Evolutionary conservation across 2,797 vertebrate genomes (phyloP).

Genomic region (Lithobates pipiens): DNA sequence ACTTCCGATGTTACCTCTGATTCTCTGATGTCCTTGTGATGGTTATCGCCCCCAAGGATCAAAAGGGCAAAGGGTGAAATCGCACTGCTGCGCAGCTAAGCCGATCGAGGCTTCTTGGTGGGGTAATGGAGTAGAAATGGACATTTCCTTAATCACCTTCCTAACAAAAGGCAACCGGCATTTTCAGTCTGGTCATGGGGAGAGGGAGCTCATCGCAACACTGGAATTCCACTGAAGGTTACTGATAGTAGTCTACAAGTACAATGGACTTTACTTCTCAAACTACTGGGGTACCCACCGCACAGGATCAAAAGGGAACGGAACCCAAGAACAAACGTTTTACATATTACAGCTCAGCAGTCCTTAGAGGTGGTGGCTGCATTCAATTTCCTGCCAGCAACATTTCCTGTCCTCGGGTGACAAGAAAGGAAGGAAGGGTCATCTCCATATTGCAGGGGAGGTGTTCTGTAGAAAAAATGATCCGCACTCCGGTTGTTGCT

Average conservation of each 20-base stretch:
- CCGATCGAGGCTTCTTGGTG: constrained; percentile 5
- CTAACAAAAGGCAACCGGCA: background rate
- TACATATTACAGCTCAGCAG: too few relatives aligned
- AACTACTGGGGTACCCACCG: too few relatives aligned
- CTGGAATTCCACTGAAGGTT: background rate
- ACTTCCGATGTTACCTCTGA: constrained; percentile 63
- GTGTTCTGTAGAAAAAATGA: too few relatives aligned
- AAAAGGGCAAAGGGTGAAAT: constrained; percentile 60
- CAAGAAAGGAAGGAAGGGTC: too few relatives aligned
- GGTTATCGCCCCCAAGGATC: constrained; percentile 59
- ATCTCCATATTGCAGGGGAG: too few relatives aligned
- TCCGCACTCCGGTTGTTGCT: too few relatives aligned
- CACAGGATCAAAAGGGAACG: too few relatives aligned
- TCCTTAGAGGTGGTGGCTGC: too few relatives aligned
- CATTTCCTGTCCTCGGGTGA: too few relatives aligned
- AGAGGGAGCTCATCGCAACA: background rate
- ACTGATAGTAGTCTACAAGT: background rate
- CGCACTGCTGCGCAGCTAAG: constrained; percentile 45
- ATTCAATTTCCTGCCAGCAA: too few relatives aligned
- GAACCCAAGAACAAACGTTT: too few relatives aligned
- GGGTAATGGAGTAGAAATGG: constrained; percentile 49
- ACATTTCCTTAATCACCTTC: constrained; percentile 41
- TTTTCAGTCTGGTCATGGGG: background rate
- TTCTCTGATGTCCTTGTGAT: constrained; percentile 63
- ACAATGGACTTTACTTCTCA: too few relatives aligned